phyloP scores from a whole-genome alignment of 2,113 vertebrate genomes.

The Tetrax tetrax region DNA sequence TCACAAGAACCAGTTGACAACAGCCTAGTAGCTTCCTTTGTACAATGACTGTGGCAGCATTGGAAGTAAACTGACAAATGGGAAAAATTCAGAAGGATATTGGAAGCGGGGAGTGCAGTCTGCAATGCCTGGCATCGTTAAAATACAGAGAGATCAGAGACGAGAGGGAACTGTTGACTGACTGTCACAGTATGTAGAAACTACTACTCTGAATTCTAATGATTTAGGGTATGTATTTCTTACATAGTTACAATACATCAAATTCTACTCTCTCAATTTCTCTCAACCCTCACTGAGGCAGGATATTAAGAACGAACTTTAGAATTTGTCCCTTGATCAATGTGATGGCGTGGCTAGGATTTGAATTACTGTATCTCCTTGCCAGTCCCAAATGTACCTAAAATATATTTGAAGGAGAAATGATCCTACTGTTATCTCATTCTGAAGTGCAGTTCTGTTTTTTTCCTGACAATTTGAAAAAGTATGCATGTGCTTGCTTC shows the following conservation, averaged over 20 bases:
- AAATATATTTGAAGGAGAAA: neutral
- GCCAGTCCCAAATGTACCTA: neutral
- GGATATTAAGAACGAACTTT: neutral
- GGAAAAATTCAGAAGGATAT: neutral
- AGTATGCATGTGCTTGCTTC: neutral
- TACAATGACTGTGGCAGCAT: neutral
- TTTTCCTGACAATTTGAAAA: neutral
- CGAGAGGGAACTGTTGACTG: neutral
- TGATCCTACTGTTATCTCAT: neutral
- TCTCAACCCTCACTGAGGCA: neutral
- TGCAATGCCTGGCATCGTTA: neutral
- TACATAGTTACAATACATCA: neutral
- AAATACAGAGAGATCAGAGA: neutral
- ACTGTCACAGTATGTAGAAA: neutral
- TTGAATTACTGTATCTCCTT: neutral
- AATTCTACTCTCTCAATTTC: neutral
- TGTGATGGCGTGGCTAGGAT: neutral
- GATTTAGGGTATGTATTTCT: neutral
- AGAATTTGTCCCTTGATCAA: neutral
- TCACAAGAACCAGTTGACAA: neutral
- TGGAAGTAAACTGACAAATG: neutral
- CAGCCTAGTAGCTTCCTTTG: neutral
- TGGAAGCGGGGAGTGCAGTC: neutral
- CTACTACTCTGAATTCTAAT: neutral
- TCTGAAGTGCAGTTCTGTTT: neutral